phyloP scores from a whole-genome alignment of 2,797 vertebrate genomes.

The Gymnoscopelus microlampas region DNA sequence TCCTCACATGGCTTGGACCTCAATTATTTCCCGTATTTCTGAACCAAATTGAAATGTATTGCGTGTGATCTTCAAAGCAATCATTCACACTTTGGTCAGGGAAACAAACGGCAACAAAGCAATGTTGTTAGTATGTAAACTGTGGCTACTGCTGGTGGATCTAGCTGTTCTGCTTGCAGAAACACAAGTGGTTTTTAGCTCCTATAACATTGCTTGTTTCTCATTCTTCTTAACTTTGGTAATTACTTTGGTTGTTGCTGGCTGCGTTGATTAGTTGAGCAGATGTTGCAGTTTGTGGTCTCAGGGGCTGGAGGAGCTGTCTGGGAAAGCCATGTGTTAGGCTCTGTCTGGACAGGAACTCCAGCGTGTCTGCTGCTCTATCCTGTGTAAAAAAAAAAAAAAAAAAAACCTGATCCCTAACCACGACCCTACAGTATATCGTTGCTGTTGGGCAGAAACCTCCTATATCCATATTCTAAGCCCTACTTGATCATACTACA shows the following conservation, averaged over 20 bases:
- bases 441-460: too few species aligned
- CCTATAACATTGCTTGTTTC: not conserved
- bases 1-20: not conserved
- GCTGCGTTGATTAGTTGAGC: constrained; percentile 58
- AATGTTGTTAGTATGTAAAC: not conserved
- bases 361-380: constrained; percentile 51
- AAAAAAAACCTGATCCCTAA: constrained; percentile 41
- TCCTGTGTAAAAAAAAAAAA: constrained; percentile 33
- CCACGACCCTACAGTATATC: constrained; percentile 59
- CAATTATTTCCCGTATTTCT: constrained; percentile 8
- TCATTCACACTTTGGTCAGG: constrained; percentile 20
- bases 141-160: constrained; percentile 38
- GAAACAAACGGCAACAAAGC: constrained; percentile 13
- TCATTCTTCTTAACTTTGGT: constrained; percentile 12
- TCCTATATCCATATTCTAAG: too few species aligned
- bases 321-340: constrained; percentile 56
- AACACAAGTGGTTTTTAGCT: not conserved
- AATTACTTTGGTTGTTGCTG: constrained; percentile 20
- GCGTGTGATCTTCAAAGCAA: constrained; percentile 26
- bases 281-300: constrained; percentile 64
- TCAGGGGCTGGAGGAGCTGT: constrained; percentile 44
- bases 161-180: not conserved
- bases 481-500: too few species aligned
- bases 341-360: constrained; percentile 63
- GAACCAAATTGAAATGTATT: constrained; percentile 3